Evolutionary conservation across 2,888 invertebrate species (phyloP).

Genomic region (Orchesella flavescens): DNA sequence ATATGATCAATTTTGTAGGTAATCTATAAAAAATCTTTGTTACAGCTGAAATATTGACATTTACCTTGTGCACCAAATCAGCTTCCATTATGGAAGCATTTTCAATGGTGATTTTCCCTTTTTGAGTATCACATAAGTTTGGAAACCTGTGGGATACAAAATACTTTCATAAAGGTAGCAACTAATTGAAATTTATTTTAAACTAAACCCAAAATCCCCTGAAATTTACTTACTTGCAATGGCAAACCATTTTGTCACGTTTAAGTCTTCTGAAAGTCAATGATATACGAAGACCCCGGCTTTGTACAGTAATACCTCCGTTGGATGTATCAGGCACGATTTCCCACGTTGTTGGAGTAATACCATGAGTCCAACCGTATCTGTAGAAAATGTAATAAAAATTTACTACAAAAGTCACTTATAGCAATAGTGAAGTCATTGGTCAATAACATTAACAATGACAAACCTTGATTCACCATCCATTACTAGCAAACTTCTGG

Average conservation of each 20-base stretch:
- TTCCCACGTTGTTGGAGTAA: slow-evolving; percentile 69
- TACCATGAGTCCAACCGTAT: slow-evolving; percentile 89
- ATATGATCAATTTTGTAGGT: no score
- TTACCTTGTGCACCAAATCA: slow-evolving; percentile 84
- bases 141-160: slow-evolving; percentile 75
- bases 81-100: slow-evolving; percentile 82
- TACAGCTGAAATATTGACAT: no score
- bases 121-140: slow-evolving; percentile 81
- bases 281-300: slow-evolving; percentile 82
- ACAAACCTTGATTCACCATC: slow-evolving; percentile 82
- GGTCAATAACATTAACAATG: slow-evolving; percentile 32
- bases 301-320: slow-evolving; percentile 77
- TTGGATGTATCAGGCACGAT: slow-evolving; percentile 67
- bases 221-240: slow-evolving; percentile 77
- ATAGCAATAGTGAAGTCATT: no score
- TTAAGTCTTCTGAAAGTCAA: slow-evolving; percentile 86
- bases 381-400: slow-evolving; percentile 72
- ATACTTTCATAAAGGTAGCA: neutral
- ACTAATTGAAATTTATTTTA: no score
- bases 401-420: neutral
- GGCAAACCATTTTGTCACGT: slow-evolving; percentile 78
- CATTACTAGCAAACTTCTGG: slow-evolving; percentile 86
- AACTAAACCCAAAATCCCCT: no score
- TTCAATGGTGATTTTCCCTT: slow-evolving; percentile 74
- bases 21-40: no score